These are phyloP conservation scores for Tuberolachnus salignus DNA, from an alignment of 2,888 invertebrate genomes.

Conservation along the genomic window DNA sequence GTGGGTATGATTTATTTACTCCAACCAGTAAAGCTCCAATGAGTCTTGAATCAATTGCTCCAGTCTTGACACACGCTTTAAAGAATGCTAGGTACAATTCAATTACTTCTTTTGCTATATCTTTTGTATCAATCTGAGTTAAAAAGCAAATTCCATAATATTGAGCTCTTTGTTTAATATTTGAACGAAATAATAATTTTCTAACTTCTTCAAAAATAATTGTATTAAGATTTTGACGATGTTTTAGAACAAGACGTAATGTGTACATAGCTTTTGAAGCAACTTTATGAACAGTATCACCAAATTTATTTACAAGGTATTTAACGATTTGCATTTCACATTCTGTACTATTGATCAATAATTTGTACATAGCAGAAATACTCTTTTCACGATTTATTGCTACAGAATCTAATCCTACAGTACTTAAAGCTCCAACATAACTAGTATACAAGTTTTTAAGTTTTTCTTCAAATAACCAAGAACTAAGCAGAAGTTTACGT, in stretches of 20 bases:
- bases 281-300: conserved; percentile 87
- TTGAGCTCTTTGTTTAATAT: conserved; percentile 62
- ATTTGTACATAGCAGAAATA: conserved; percentile 74
- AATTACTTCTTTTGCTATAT: conserved; percentile 82
- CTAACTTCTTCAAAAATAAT: conserved; percentile 88
- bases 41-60: conserved; percentile 81
- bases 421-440: conserved; percentile 75
- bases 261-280: conserved; percentile 88
- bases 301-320: conserved; percentile 90
- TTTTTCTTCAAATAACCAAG: conserved; percentile 90
- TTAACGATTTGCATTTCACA: conserved; percentile 82
- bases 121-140: conserved; percentile 79
- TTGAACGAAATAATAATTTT: conserved; percentile 77
- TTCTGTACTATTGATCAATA: conserved; percentile 80
- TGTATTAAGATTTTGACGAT: conserved; percentile 90
- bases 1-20: conserved; percentile 83
- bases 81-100: conserved; percentile 95
- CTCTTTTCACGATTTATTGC: conserved; percentile 82
- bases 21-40: conserved; percentile 83
- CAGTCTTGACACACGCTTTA: conserved; percentile 86
- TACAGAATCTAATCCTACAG: conserved; percentile 78
- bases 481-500: conserved; percentile 70
- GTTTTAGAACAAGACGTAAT: conserved; percentile 78
- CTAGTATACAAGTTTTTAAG: conserved; percentile 72
- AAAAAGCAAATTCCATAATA: conserved; percentile 93